Evolutionary conservation across 1,140 invertebrate species (phyloP).

Genomic region (Lamellibrachia luymesi): DNA sequence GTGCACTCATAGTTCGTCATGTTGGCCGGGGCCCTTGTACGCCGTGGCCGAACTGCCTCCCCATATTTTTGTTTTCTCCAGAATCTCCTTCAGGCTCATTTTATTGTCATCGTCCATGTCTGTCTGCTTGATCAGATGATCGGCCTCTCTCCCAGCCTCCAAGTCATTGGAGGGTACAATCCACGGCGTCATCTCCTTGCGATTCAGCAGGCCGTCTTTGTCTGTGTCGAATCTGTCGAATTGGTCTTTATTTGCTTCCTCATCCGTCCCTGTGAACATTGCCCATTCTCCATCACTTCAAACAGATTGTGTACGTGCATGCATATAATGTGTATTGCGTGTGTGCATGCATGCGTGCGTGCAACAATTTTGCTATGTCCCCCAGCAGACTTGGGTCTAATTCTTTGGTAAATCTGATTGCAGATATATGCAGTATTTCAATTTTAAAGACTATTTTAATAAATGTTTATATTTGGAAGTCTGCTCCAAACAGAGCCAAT

Average conservation of each 20-base stretch:
- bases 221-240: conserved; percentile 74
- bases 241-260: conserved; percentile 61
- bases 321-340: too few species aligned
- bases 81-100: conserved; percentile 81
- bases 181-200: conserved; percentile 9
- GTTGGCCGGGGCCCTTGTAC: neutral
- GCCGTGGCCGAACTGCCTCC: conserved; percentile 83
- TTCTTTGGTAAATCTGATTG: too few species aligned
- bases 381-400: too few species aligned
- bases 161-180: conserved; percentile 57
- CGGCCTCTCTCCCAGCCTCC: neutral
- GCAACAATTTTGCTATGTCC: too few species aligned
- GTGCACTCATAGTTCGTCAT: neutral
- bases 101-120: conserved; percentile 55
- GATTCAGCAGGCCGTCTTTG: conserved; percentile 11
- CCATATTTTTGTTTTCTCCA: conserved; percentile 86
- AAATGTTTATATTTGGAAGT: too few species aligned
- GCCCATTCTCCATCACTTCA: too few species aligned
- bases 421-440: too few species aligned
- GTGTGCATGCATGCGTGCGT: too few species aligned
- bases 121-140: conserved; percentile 11
- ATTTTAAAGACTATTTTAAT: too few species aligned
- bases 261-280: neutral
- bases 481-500: too few species aligned
- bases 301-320: too few species aligned